Evolutionary conservation across 2,113 vertebrate species (phyloP).

Genomic region (Daboia siamensis): DNA sequence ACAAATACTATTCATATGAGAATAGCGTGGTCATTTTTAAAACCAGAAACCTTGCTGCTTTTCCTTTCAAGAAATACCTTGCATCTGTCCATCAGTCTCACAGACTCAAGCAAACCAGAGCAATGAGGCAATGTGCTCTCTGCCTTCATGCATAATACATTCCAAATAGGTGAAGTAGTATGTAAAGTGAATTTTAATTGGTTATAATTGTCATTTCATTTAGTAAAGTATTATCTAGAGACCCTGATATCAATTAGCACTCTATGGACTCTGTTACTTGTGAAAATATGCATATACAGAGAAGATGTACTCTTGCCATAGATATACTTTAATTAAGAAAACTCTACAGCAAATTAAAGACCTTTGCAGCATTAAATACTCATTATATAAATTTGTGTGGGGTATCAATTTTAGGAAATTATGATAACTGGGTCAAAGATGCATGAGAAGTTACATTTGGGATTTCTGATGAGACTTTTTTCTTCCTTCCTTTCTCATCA

Average conservation of each 20-base stretch:
- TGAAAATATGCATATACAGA: constrained; percentile 80
- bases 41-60: constrained; percentile 51
- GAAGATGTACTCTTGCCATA: constrained; percentile 69
- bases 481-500: constrained; percentile 29
- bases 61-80: constrained; percentile 62
- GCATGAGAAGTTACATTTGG: constrained; percentile 44
- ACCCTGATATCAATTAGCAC: constrained; percentile 85
- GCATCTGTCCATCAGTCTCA: constrained; percentile 77
- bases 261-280: constrained; percentile 79
- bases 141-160: constrained; percentile 83
- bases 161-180: constrained; percentile 80
- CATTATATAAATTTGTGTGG: constrained; percentile 65
- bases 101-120: constrained; percentile 69
- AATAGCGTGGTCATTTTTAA: constrained; percentile 22
- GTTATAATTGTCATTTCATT: constrained; percentile 88
- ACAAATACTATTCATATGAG: constrained; percentile 50
- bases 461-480: constrained; percentile 24
- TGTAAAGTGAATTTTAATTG: constrained; percentile 89
- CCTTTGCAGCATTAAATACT: constrained; percentile 82
- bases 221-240: constrained; percentile 86
- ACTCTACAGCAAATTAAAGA: constrained; percentile 79
- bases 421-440: constrained; percentile 54
- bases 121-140: constrained; percentile 73
- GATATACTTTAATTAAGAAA: constrained; percentile 83
- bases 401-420: constrained; percentile 64